Evolutionary conservation across 2,797 vertebrate genomes (phyloP).

Genomic region (Leptodactylus fallax): DNA sequence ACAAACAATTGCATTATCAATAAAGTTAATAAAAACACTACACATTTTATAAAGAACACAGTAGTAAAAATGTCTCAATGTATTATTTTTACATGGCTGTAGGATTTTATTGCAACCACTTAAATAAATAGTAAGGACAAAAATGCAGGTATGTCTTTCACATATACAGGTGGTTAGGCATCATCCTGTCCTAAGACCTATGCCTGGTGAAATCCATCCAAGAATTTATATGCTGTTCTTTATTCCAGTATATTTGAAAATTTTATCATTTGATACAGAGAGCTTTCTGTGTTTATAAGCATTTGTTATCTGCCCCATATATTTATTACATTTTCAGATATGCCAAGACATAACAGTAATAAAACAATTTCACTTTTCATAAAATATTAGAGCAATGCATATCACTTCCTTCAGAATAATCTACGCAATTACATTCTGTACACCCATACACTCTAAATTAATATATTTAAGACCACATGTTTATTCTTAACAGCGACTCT

Average conservation of each 20-base stretch:
- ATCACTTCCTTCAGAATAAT: no score
- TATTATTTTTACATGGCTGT: neutral
- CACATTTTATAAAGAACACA: neutral
- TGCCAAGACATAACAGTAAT: no score
- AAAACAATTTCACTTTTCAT: no score
- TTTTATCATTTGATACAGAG: no score
- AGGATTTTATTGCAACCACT: neutral
- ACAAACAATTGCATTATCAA: neutral
- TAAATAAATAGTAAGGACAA: neutral
- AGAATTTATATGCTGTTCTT: neutral
- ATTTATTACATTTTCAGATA: no score
- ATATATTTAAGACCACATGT: no score
- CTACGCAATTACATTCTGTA: no score
- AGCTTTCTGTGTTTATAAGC: no score
- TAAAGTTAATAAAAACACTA: neutral
- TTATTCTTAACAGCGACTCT: no score
- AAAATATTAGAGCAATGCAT: no score
- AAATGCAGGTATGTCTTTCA: neutral
- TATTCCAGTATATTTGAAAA: neutral
- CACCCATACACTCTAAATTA: no score
- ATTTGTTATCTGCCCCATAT: no score
- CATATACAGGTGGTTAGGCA: neutral
- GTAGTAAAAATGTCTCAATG: neutral
- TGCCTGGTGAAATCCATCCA: neutral
- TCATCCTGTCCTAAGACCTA: neutral